A percentile compares a stretch with the other conserved stretches of the same genome.
Evolutionary conservation across 1,140 invertebrate genomes (phyloP).

Genomic region (Leptopilina boulardi): DNA sequence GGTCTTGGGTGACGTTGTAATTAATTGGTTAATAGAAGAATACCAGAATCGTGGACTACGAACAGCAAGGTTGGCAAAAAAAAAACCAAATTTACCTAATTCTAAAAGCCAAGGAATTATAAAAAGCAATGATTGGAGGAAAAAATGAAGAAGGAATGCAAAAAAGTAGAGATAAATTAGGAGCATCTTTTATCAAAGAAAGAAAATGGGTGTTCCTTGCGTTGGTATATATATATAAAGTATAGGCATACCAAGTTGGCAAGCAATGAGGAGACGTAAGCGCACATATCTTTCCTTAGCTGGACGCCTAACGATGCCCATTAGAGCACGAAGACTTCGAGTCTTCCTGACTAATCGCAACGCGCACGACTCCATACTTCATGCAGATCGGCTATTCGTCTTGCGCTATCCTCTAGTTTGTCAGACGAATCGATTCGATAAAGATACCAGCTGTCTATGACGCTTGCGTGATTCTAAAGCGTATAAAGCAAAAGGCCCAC

Average conservation of each 20-base stretch:
- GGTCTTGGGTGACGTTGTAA: constrained; percentile 56
- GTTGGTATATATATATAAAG: too few species aligned
- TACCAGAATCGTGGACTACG: constrained; percentile 39
- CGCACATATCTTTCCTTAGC: constrained; percentile 49
- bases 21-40: constrained; percentile 72
- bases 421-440: constrained; percentile 74
- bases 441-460: constrained; percentile 71
- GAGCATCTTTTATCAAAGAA: constrained; percentile 29
- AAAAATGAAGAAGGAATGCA: constrained; percentile 37
- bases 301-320: constrained; percentile 73
- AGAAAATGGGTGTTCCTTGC: constrained; percentile 40
- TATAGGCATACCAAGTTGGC: constrained; percentile 43
- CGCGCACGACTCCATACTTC: constrained; percentile 69
- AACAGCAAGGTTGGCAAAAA: too few species aligned
- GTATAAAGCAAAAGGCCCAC: too few species aligned
- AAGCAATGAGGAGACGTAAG: constrained; percentile 47
- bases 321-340: constrained; percentile 67
- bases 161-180: constrained; percentile 38
- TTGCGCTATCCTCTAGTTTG: constrained; percentile 70
- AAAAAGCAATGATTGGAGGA: constrained; percentile 16
- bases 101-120: too few species aligned
- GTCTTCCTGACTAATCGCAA: constrained; percentile 71
- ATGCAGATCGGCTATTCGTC: constrained; percentile 73
- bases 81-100: too few species aligned
- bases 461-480: constrained; percentile 46